A percentile compares a stretch with the other conserved stretches of the same genome.
Evolutionary conservation across 1,140 invertebrate genomes (phyloP).

Genomic region (Tetramorium parvispinum): DNA sequence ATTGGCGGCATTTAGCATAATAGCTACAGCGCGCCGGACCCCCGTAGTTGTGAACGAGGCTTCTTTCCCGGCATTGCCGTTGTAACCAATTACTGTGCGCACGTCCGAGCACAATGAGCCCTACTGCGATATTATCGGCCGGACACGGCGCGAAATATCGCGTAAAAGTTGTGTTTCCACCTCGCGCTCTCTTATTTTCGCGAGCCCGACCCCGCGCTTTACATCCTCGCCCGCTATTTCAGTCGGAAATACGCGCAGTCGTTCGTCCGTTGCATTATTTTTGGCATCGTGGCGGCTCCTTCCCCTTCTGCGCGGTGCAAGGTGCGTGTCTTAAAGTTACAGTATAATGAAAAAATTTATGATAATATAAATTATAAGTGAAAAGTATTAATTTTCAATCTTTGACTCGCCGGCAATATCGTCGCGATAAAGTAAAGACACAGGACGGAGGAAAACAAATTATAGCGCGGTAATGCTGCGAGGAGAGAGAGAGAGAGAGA

Average conservation of each 20-base stretch:
- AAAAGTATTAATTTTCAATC: conserved; percentile 9
- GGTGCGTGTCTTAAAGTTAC: not conserved
- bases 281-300: not conserved
- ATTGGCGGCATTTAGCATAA: conserved; percentile 71
- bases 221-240: conserved; percentile 13
- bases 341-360: not conserved
- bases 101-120: conserved; percentile 52
- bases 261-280: conserved; percentile 47
- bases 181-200: not conserved
- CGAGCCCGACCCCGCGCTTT: not conserved
- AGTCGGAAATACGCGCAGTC: not conserved
- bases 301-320: not conserved
- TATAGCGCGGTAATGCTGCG: conserved; percentile 6
- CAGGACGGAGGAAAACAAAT: not conserved
- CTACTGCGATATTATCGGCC: conserved; percentile 38
- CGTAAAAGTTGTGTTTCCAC: conserved; percentile 30
- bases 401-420: not conserved
- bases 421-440: not conserved
- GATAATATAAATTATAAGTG: not conserved
- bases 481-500: conserved; percentile 1
- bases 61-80: conserved; percentile 54
- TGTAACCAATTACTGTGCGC: conserved; percentile 62
- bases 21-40: conserved; percentile 19
- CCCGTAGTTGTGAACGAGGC: conserved; percentile 51
- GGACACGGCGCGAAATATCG: conserved; percentile 51